Base-by-base conservation (phyloP, 2,888 invertebrate genomes). In the Rhamnusium bicolor region DNA sequence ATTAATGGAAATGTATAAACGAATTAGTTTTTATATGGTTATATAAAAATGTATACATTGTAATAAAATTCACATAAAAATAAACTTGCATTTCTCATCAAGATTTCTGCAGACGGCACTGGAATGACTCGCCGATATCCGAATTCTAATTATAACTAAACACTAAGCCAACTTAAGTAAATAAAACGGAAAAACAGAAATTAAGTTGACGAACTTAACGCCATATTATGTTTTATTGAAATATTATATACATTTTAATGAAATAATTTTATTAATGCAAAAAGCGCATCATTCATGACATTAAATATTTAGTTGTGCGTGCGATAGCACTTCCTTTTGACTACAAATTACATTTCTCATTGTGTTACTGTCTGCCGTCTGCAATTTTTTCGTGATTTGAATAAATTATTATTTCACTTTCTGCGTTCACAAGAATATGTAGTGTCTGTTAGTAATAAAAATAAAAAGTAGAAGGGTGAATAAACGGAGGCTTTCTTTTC, bases 311-410 rank as follows among this genome's bases (percentile, higher is more conserved):
- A 56, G 7, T 67, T 67, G 67, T 67, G 67, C 67, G 67, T 67
- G 67, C 46, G 67, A 46, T 67, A 24, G 56, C 67, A 53, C 67
- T 67, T 67, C 67, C 67, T 67, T 56, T 56, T 56, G 67, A 67
- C 67, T 67, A 67, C 67, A 67, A 67, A 67, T 67, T 67, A 67
- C 56, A 56, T 67, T 56, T 67, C 67, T 67, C 67, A 67, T 67
- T 67, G 67, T 67, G 56, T 67, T 67, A 54, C 67, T 67, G 67
- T 67, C 67, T 67, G 67, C 67, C 67, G 67, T 67, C 67, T 67
- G 67, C 67, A 56, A 67, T 67, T 67, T 67, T 67, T 56, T 67
- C 67, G 67, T 67, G 67, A 40, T 21, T 16, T n/a, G 67, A 67
- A 67, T 67, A 67, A 67, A 67, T 67, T 56, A 67, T 67, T 14